Evolutionary conservation across 2,888 invertebrate species (phyloP), one percentile per base, ranked within the genome.

Genomic region (Diaprepes abbreviatus): DNA sequence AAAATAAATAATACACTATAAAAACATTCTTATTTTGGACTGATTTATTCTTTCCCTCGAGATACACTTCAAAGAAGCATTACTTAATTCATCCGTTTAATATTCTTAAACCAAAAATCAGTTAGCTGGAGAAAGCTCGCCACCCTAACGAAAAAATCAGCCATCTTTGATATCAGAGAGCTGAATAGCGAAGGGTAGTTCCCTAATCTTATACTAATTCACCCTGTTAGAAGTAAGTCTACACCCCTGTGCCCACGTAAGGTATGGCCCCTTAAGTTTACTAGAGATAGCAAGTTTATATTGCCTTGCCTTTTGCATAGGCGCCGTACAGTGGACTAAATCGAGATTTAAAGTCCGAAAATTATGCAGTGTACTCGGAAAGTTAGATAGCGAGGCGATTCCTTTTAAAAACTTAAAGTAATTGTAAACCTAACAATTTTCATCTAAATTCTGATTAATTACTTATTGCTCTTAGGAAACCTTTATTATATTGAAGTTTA

Each of bases 201-300:
- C 78, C 78, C 80, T 79, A 79, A 79, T 79, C 80, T 77, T 78
- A 73, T 73, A 78, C 77, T 80, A 79, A 80, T 80, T 80, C 79
- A 79, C 79, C 80, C 80, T 79, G 79, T 79, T 69, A 69, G 74
- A 76, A 76, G 78, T 76, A 79, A 80, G 78, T 74, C 78, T 80
- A 79, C 79, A 80, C 80, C 79, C 79, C 76, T 76, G 73, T 72
- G 57, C 54, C 63, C 1, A 58, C 58, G 60, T 60, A 62, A 66
- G 60, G 55, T 55, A 60, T 59, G 69, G 43, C 58, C 59, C 60
- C 70, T 43, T 55, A 45, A 54, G 36, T 59, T 59, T 59, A 38
- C 62, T 35, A 40, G 31, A 40, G 31, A 48, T 28, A 35, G 31
- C 14, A 69, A 65, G n/a, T 57, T 63, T 19, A 33, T 45, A 40